Evolutionary conservation across 1,140 invertebrate genomes (phyloP).

Genomic region (Saccostrea glomerata): DNA sequence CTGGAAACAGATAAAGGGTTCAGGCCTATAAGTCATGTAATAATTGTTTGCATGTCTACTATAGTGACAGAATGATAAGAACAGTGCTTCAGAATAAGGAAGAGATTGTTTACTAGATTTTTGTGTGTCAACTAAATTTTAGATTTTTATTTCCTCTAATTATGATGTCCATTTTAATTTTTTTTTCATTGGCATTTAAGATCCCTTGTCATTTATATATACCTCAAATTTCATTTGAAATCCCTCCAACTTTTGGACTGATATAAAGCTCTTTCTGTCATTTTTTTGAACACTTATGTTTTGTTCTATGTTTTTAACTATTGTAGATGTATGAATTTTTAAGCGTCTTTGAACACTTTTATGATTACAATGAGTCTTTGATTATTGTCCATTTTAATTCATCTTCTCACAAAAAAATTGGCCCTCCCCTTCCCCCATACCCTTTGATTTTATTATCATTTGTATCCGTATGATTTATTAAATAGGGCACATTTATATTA

Average conservation of each 20-base stretch:
- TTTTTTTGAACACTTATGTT: background rate
- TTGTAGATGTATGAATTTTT: background rate
- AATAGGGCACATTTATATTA: background rate
- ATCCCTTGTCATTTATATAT: background rate
- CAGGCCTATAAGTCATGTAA: too few relatives aligned
- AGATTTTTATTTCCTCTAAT: too few relatives aligned
- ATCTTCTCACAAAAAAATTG: too few relatives aligned
- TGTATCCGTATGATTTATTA: background rate
- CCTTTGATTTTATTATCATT: too few relatives aligned
- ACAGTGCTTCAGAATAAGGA: too few relatives aligned
- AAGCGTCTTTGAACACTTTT: background rate
- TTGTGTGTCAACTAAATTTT: too few relatives aligned
- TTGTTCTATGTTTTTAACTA: background rate
- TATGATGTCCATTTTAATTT: too few relatives aligned
- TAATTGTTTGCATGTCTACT: too few relatives aligned
- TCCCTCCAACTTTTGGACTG: background rate
- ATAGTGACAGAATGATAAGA: too few relatives aligned
- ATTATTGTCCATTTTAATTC: background rate
- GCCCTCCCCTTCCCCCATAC: too few relatives aligned
- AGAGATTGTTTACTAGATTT: too few relatives aligned
- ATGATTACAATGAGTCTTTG: background rate
- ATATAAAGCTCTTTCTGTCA: background rate
- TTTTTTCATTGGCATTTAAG: background rate
- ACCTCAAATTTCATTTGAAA: slow-evolving; percentile 11
- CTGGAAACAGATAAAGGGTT: too few relatives aligned